phyloP scores from a whole-genome alignment of 2,888 invertebrate genomes.

The Hyposoter didymator region DNA sequence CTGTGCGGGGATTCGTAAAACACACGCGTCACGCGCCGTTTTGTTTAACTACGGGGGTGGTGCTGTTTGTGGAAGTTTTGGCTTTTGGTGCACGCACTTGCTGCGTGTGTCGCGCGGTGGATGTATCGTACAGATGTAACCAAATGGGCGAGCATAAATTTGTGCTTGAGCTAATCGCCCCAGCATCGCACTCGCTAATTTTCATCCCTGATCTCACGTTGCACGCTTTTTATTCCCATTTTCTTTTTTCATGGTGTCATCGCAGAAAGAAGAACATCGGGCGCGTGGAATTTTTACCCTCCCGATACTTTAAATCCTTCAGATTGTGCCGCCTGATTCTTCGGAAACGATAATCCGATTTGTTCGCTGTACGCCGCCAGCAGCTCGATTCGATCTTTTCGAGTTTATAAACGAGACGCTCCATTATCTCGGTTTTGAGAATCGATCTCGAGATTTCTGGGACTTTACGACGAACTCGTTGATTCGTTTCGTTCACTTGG shows the following conservation, averaged over 20 bases:
- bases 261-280: slow-evolving; percentile 11
- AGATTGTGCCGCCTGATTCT: slow-evolving; percentile 53
- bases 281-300: slow-evolving; percentile 36
- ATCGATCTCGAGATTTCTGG: too few relatives aligned
- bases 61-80: slow-evolving; percentile 40
- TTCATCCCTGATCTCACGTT: slow-evolving; percentile 49
- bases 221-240: slow-evolving; percentile 12
- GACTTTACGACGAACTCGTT: neutral
- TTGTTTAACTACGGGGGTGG: slow-evolving; percentile 51
- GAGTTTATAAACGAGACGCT: slow-evolving; percentile 70
- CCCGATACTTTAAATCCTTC: slow-evolving; percentile 43
- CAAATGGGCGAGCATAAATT: slow-evolving; percentile 16
- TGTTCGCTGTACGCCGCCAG: slow-evolving; percentile 43
- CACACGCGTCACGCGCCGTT: slow-evolving; percentile 33
- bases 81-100: neutral
- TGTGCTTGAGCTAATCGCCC: slow-evolving; percentile 48
- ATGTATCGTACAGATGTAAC: slow-evolving; percentile 5
- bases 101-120: neutral
- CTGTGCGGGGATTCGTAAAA: slow-evolving; percentile 39
- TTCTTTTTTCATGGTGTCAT: neutral
- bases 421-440: neutral
- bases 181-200: slow-evolving; percentile 53
- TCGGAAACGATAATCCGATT: slow-evolving; percentile 71
- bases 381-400: slow-evolving; percentile 48
- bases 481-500: neutral